Evolutionary conservation across 1,140 invertebrate species (phyloP).

Genomic region (Parasteatoda tepidariorum): DNA sequence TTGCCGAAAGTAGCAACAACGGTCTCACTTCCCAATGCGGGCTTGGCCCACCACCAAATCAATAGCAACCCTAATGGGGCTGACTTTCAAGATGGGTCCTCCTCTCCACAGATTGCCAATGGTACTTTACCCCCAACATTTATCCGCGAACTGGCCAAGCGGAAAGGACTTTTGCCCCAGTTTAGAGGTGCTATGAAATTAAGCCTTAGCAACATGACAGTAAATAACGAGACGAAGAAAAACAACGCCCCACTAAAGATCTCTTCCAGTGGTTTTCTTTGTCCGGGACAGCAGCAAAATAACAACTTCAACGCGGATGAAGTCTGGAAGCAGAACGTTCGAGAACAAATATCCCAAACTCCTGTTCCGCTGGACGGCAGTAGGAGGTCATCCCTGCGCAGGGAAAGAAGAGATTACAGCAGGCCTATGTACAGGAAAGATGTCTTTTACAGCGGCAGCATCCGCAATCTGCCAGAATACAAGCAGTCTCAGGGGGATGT

Average conservation of each 20-base stretch:
- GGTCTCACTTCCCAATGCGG: conserved; percentile 23
- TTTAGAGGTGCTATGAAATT: conserved; percentile 57
- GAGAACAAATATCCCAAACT: conserved; percentile 30
- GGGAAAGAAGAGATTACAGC: conserved; percentile 35
- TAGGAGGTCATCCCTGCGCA: conserved; percentile 22
- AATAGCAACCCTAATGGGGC: background rate
- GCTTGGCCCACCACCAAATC: background rate
- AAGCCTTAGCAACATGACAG: conserved; percentile 60
- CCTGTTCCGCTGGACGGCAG: conserved; percentile 56
- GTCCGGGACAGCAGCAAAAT: conserved; percentile 44
- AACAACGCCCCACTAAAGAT: conserved; percentile 51
- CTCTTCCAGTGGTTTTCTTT: conserved; percentile 56
- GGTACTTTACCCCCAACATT: conserved; percentile 31
- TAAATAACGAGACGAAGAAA: conserved; percentile 54
- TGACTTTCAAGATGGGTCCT: conserved; percentile 14
- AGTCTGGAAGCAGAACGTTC: conserved; percentile 56
- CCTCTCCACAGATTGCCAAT: conserved; percentile 12
- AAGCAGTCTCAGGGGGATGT: conserved; percentile 67
- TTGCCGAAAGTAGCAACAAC: conserved; percentile 40
- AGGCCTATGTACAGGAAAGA: conserved; percentile 69
- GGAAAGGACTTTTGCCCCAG: conserved; percentile 52
- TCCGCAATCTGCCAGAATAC: conserved; percentile 68
- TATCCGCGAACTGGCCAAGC: conserved; percentile 56
- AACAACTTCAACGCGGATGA: conserved; percentile 40
- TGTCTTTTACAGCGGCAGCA: conserved; percentile 70